Evolutionary conservation across 2,888 invertebrate genomes (phyloP).

Genomic region (Parelbella ahira): DNA sequence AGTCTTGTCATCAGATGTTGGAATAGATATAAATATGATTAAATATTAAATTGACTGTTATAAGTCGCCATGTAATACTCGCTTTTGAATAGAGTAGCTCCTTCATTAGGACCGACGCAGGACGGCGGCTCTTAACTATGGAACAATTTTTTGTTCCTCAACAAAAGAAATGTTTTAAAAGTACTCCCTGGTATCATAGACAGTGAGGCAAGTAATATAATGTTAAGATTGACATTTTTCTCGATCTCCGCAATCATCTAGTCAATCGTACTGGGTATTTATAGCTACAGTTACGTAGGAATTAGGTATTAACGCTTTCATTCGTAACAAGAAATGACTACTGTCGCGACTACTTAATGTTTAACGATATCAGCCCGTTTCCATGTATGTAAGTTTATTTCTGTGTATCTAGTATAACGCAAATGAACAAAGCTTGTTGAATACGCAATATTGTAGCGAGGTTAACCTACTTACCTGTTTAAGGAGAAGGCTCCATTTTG

Average conservation of each 20-base stretch:
- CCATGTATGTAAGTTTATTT: too few species aligned
- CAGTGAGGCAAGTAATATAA: conserved; percentile 5
- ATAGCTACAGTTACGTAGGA: too few species aligned
- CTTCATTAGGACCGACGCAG: conserved; percentile 62
- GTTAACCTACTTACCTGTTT: conserved; percentile 21
- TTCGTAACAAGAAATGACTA: too few species aligned
- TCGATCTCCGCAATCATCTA: too few species aligned
- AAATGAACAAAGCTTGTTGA: conserved; percentile 16
- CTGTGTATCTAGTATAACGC: too few species aligned
- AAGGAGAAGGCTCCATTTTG: conserved; percentile 18
- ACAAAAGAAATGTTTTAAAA: conserved; percentile 40
- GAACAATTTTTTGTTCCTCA: conserved; percentile 60
- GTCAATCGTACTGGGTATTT: too few species aligned
- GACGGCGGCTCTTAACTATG: conserved; percentile 55
- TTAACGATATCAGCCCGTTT: too few species aligned
- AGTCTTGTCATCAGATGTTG: too few species aligned
- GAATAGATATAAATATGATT: background rate
- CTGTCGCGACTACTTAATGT: too few species aligned
- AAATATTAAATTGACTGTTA: background rate
- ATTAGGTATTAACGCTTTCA: too few species aligned
- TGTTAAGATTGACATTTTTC: conserved; percentile 3
- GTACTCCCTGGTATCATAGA: conserved; percentile 11
- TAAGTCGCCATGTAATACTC: conserved; percentile 30
- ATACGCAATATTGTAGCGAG: conserved; percentile 11
- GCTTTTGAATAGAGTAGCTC: conserved; percentile 45